Conservation (phyloP, 2,113 vertebrate species). For the Gavialis gangeticus region DNA sequence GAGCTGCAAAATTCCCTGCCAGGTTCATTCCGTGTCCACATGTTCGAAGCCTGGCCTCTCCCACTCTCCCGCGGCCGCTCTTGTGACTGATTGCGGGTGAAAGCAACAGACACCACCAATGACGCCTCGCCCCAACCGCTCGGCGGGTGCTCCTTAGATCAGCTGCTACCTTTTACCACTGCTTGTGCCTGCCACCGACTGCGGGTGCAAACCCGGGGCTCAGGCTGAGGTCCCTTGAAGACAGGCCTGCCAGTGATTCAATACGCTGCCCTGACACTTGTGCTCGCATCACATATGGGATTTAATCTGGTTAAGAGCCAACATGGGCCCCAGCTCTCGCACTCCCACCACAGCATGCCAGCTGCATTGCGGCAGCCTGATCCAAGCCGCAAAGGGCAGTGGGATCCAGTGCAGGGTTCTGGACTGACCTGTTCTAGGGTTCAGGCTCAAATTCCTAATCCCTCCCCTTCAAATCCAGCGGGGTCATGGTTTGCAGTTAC, state of each 20-base stretch:
- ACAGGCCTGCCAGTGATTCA: too few species aligned
- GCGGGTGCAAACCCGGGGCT: not conserved
- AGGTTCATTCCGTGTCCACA: not conserved
- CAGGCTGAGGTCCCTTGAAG: not conserved
- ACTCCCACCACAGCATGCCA: not conserved
- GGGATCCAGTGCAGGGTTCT: not conserved
- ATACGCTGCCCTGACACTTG: fast-evolving
- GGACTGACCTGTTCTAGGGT: not conserved
- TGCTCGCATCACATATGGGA: not conserved
- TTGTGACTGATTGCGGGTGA: not conserved
- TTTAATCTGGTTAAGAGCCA: not conserved
- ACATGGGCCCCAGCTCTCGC: not conserved
- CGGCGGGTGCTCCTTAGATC: not conserved
- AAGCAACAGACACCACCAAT: not conserved
- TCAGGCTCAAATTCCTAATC: not conserved
- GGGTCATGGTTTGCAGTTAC: not conserved
- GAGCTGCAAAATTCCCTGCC: fast-evolving
- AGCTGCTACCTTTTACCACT: not conserved
- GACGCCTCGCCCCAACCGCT: not conserved
- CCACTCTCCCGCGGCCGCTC: not conserved
- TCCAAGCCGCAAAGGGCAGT: not conserved
- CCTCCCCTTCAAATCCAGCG: not conserved
- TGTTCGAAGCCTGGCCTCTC: not conserved
- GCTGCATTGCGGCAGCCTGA: not conserved
- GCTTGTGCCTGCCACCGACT: not conserved